Evolutionary conservation across 1,140 invertebrate species (phyloP).

Genomic region (Vanessa tameamea): DNA sequence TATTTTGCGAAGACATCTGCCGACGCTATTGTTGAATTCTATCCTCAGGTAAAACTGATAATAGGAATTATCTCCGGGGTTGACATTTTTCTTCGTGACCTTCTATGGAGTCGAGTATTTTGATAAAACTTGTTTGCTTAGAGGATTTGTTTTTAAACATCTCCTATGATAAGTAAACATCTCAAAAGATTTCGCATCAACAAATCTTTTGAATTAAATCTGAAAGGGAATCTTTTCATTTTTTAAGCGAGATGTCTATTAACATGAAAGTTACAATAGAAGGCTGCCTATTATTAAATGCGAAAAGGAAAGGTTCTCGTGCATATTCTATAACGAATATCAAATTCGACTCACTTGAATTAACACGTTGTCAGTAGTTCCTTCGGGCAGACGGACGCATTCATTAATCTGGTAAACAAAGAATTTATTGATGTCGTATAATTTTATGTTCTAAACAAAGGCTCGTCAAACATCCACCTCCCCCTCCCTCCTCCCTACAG

Average conservation of each 20-base stretch:
- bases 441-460: slow-evolving; percentile 80
- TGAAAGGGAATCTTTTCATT: background rate
- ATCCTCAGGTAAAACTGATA: slow-evolving; percentile 74
- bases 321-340: background rate
- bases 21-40: slow-evolving; percentile 62
- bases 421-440: slow-evolving; percentile 78
- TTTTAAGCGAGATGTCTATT: background rate
- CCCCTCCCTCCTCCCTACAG: slow-evolving; percentile 27
- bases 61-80: slow-evolving; percentile 74
- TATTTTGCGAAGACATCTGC: slow-evolving; percentile 78
- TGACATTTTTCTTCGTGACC: slow-evolving; percentile 70
- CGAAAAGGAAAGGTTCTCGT: background rate
- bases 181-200: slow-evolving; percentile 1
- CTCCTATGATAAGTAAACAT: slow-evolving; percentile 5
- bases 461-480: slow-evolving; percentile 50
- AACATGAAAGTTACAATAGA: background rate
- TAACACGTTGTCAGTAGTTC: slow-evolving; percentile 3
- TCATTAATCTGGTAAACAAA: slow-evolving; percentile 73
- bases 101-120: slow-evolving; percentile 72
- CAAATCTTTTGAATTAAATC: background rate
- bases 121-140: slow-evolving; percentile 71
- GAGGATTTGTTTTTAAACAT: slow-evolving; percentile 41
- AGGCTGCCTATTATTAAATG: background rate
- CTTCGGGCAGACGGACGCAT: slow-evolving; percentile 47
- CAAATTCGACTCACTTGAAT: background rate